phyloP scores from a whole-genome alignment of 2,888 invertebrate genomes.

The Pristionchus exspectatus region DNA sequence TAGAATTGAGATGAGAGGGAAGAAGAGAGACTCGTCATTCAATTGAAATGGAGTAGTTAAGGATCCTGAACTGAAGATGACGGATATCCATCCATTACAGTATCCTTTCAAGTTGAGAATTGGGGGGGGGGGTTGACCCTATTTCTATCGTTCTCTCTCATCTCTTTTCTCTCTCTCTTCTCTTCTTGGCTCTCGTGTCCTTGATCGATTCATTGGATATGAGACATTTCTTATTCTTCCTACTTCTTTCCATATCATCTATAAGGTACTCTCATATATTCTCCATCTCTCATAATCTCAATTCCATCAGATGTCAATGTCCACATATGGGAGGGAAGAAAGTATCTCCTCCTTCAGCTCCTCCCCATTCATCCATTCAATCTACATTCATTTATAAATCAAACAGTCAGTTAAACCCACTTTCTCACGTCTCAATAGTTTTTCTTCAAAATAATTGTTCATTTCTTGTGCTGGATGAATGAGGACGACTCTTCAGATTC shows the following conservation, averaged over 20 bases:
- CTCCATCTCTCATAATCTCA: background rate
- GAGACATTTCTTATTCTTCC: slow-evolving; percentile 10
- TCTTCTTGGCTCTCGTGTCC: slow-evolving; percentile 40
- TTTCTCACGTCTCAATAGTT: no score
- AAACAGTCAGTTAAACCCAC: slow-evolving; percentile 9
- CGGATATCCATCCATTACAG: background rate
- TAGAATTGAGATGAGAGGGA: slow-evolving; percentile 33
- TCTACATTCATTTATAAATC: slow-evolving; percentile 37
- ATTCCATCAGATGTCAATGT: slow-evolving; percentile 47
- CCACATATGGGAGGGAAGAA: slow-evolving; percentile 45
- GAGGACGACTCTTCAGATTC: slow-evolving; percentile 11
- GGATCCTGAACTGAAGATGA: background rate
- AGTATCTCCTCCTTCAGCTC: slow-evolving; percentile 32
- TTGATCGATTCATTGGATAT: slow-evolving; percentile 49
- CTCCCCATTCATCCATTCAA: slow-evolving; percentile 41
- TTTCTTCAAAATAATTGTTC: no score
- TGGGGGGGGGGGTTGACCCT: slow-evolving; percentile 40
- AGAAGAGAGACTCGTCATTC: slow-evolving; percentile 14
- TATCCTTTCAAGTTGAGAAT: background rate
- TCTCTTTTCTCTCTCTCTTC: slow-evolving; percentile 39
- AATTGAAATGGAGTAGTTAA: background rate
- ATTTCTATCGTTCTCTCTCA: slow-evolving; percentile 35
- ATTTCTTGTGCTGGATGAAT: background rate
- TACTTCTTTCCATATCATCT: background rate
- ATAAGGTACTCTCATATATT: slow-evolving; percentile 13